Evolutionary conservation across 2,113 vertebrate genomes (phyloP), one percentile per base, ranked within the genome.

Genomic region (Pao palembangensis): DNA sequence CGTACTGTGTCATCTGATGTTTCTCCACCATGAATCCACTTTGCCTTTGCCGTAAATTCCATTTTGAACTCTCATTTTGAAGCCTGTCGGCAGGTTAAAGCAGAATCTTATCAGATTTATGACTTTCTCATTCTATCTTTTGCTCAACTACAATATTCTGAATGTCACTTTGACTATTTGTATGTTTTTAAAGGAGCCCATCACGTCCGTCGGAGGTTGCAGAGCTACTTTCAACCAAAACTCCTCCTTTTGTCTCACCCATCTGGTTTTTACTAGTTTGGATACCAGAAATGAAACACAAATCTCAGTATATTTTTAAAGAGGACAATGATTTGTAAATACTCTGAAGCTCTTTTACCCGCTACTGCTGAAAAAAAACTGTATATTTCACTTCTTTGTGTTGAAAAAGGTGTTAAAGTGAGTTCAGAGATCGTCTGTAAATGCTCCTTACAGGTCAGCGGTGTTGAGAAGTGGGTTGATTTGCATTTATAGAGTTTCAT

Each of bases 1-100:
- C 90, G 67, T 96, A 85, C 88, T 96, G 85, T 92, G 95, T 76
- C 85, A 96, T 94, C 71, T 96, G 83, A 75, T 6, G 34, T 12
- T 11, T 3, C 34, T 44, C 16, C 16, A 17, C 13, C 13, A 1
- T 5, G 13, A 15, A 3, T 44, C 16, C 14, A 4, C 14, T 1
- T 17, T 1, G 4, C 43, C 43, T 44, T 14, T 6, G 43, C 5
- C 17, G 43, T 44, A 44, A 44, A 17, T 16, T 17, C 43, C 16
- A 6, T 44, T 44, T 44, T 17, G 43, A 44, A 44, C 15, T 7
- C 13, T 17, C 13, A 17, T 38, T 38, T 15, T 14, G 16, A 44
- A 17, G 41, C 13, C 10, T 42, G 41, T 42, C 10, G 13, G 13
- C 10, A 42, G 41, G 13, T 42, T 1, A 14, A 42, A 42, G 43